A percentile compares a stretch with the other conserved stretches of the same genome.
Conservation (phyloP, 1,140 invertebrate genomes). For the Sinonovacula constricta region DNA sequence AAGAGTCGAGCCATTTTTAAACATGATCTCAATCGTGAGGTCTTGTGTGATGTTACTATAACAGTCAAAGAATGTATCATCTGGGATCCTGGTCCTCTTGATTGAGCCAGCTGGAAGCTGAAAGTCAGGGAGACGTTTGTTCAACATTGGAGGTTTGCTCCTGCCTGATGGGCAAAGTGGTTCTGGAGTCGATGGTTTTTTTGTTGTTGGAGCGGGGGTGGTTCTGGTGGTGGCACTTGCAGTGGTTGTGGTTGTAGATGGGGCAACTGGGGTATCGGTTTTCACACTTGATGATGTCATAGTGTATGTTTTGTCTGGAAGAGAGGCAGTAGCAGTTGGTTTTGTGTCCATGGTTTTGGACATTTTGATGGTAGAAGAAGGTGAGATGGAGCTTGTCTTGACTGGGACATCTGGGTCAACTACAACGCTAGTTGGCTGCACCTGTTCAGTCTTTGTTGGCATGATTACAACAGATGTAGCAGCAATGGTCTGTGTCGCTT, state of each 20-base stretch:
- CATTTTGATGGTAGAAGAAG: constrained; percentile 9
- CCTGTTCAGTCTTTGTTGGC: constrained; percentile 58
- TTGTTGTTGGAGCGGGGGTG: constrained; percentile 25
- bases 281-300: constrained; percentile 51
- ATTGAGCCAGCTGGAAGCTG: constrained; percentile 87
- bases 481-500: constrained; percentile 43
- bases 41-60: constrained; percentile 88
- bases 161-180: constrained; percentile 39
- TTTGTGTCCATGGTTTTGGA: not conserved
- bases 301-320: constrained; percentile 53
- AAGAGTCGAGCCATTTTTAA: constrained; percentile 74
- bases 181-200: constrained; percentile 17
- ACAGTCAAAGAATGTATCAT: constrained; percentile 94
- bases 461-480: constrained; percentile 46
- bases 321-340: constrained; percentile 37
- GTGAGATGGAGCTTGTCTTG: not conserved
- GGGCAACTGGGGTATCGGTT: constrained; percentile 27
- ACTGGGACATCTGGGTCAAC: constrained; percentile 3
- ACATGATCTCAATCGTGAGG: constrained; percentile 88
- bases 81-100: constrained; percentile 85
- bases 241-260: not conserved
- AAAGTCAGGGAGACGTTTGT: constrained; percentile 47
- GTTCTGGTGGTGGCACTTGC: not conserved
- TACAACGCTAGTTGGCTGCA: constrained; percentile 45
- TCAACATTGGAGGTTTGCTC: constrained; percentile 48